Percentiles rank a stretch among this genome's conserved stretches.
Conservation (phyloP, 2,888 invertebrate species). For the Protophormia terraenovae region DNA sequence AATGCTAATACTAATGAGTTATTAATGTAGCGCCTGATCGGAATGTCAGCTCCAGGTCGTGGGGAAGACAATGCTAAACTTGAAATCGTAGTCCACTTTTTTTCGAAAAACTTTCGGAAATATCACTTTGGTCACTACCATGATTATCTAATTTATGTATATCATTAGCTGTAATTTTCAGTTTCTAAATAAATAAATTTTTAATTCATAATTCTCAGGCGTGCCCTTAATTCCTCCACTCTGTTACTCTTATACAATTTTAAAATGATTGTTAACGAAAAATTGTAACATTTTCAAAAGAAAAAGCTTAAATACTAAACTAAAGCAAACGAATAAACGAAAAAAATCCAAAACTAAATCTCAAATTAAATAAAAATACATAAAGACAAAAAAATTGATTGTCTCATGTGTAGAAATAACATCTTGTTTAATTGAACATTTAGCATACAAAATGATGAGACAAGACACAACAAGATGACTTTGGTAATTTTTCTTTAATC, state of each 20-base stretch:
- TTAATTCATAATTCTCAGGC: too few relatives aligned
- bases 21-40: too few relatives aligned
- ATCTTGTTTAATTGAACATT: conserved; percentile 72
- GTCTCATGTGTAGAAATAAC: conserved; percentile 68
- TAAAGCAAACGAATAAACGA: background rate
- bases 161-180: too few relatives aligned
- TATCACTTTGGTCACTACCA: too few relatives aligned
- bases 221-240: background rate
- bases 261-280: conserved; percentile 51
- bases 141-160: too few relatives aligned
- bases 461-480: conserved; percentile 63
- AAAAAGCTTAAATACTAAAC: conserved; percentile 23
- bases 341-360: background rate
- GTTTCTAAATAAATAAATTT: too few relatives aligned
- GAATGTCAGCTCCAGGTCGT: too few relatives aligned
- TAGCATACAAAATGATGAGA: conserved; percentile 67
- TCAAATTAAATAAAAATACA: conserved; percentile 9
- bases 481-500: conserved; percentile 64
- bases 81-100: too few relatives aligned
- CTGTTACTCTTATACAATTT: conserved; percentile 7
- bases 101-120: too few relatives aligned
- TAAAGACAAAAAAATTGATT: conserved; percentile 49
- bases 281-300: conserved; percentile 61
- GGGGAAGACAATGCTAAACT: too few relatives aligned
- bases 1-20: too few relatives aligned